These are phyloP conservation scores for Monarcha castaneiventris DNA, from an alignment of 2,113 vertebrate genomes.

Conservation along the genomic window DNA sequence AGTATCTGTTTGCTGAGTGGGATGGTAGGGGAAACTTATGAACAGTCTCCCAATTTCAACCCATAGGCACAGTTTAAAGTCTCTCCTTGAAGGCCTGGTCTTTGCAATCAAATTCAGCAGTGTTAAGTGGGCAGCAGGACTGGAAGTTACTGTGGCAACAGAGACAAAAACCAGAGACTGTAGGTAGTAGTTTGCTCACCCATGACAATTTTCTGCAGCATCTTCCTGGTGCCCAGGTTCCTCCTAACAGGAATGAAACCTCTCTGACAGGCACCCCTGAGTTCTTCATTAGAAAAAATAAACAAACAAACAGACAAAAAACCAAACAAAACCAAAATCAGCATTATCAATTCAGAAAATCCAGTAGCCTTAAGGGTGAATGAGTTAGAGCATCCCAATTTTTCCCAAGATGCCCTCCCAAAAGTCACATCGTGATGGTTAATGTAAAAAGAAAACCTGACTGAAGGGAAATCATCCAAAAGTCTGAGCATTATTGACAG, in stretches of 20 bases:
- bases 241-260: background rate
- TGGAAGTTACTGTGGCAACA: background rate
- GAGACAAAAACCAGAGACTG: background rate
- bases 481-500: constrained; percentile 8
- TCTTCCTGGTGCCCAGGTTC: background rate
- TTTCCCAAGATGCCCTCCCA: background rate
- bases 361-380: background rate
- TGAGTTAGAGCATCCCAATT: background rate
- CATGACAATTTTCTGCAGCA: background rate
- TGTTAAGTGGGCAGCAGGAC: background rate
- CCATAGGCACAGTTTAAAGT: background rate
- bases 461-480: background rate
- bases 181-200: background rate
- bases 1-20: background rate
- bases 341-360: background rate
- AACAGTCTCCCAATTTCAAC: background rate
- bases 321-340: background rate
- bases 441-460: background rate
- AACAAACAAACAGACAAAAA: background rate
- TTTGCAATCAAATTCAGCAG: background rate
- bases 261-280: background rate
- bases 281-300: background rate
- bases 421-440: accelerated
- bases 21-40: background rate
- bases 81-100: background rate